Evolutionary conservation across 1,140 invertebrate species (phyloP).

Genomic region (Trichonephila inaurata): DNA sequence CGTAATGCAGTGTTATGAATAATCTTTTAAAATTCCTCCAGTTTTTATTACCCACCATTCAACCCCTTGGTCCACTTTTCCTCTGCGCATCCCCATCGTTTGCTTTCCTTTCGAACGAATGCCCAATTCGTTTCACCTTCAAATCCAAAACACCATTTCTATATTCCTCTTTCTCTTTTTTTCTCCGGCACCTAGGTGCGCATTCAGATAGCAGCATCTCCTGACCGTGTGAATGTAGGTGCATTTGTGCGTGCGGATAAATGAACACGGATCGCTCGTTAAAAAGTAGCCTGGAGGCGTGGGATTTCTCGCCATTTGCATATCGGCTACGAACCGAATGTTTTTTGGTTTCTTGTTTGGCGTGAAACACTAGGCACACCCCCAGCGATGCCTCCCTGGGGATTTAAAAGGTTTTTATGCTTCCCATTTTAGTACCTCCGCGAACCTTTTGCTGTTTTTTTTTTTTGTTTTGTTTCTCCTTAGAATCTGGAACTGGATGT

Average conservation of each 20-base stretch:
- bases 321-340: background rate
- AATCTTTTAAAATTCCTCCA: background rate
- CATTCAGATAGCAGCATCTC: background rate
- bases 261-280: slow-evolving; percentile 48
- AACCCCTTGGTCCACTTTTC: background rate
- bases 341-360: slow-evolving; percentile 50
- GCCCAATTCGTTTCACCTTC: slow-evolving; percentile 50
- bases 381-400: slow-evolving; percentile 25
- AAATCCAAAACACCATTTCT: background rate
- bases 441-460: background rate
- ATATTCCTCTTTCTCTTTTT: background rate
- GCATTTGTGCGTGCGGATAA: slow-evolving; percentile 46
- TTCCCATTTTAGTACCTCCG: background rate
- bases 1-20: no score
- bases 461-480: background rate
- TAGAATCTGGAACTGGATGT: background rate
- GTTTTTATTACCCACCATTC: background rate
- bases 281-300: slow-evolving; percentile 55
- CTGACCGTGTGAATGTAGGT: slow-evolving; percentile 23
- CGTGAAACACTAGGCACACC: background rate
- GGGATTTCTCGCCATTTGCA: slow-evolving; percentile 55
- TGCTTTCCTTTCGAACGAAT: slow-evolving; percentile 47
- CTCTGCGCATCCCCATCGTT: background rate
- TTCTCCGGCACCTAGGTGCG: background rate
- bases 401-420: slow-evolving; percentile 54